Evolutionary conservation across 2,888 invertebrate genomes (phyloP).

Genomic region (Slavum lentiscoides): DNA sequence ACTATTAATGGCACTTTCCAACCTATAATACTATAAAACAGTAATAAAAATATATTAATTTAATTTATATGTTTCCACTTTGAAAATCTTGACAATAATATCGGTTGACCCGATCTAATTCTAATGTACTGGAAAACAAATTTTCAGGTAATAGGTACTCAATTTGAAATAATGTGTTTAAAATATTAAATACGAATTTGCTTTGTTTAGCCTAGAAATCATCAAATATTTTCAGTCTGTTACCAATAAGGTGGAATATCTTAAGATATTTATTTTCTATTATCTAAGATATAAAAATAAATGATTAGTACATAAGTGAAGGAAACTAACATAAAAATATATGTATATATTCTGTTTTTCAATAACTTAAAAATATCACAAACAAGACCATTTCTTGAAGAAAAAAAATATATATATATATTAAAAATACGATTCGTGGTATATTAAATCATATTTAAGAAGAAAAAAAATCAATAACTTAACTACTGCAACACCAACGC

Average conservation of each 20-base stretch:
- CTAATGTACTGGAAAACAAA: background rate
- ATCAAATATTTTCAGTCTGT: background rate
- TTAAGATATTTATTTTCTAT: no score
- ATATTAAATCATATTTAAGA: background rate
- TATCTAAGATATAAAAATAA: background rate
- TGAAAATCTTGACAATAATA: background rate
- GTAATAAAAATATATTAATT: background rate
- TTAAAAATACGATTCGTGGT: conserved; percentile 13
- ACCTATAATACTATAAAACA: background rate
- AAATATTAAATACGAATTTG: background rate
- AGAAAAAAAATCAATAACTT: background rate
- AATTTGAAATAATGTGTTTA: background rate
- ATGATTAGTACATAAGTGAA: background rate
- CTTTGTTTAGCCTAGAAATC: background rate
- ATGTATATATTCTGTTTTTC: conserved; percentile 8
- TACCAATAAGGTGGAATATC: background rate
- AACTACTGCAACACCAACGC: conserved; percentile 47
- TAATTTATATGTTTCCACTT: background rate
- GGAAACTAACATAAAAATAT: conserved; percentile 42
- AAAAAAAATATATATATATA: conserved; percentile 15
- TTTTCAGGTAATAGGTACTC: background rate
- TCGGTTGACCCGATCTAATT: no score
- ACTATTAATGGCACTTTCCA: background rate
- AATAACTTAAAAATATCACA: conserved; percentile 45
- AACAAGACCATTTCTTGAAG: conserved; percentile 3